Evolutionary conservation across 1,140 invertebrate species (phyloP).

Genomic region (Dolichoris vasculosae): DNA sequence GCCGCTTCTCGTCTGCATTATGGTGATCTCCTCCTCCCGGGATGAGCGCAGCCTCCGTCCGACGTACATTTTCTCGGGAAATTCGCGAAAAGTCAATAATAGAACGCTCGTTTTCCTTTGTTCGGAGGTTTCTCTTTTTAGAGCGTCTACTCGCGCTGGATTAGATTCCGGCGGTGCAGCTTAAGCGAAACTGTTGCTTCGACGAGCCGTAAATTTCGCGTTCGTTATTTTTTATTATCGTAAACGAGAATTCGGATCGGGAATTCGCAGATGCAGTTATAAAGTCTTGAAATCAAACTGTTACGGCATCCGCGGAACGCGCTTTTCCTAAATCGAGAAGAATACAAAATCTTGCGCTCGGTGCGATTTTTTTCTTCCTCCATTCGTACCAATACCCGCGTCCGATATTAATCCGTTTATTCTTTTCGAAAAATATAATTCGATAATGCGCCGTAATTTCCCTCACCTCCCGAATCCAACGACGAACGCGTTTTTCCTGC

Average conservation of each 20-base stretch:
- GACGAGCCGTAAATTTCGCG: neutral
- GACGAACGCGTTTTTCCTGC: too few relatives aligned
- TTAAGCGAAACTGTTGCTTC: too few relatives aligned
- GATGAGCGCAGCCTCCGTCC: neutral
- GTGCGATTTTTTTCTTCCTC: too few relatives aligned
- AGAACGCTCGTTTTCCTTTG: neutral
- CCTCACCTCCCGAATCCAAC: too few relatives aligned
- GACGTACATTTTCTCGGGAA: neutral
- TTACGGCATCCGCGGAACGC: neutral
- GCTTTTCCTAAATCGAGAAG: too few relatives aligned
- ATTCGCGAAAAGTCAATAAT: constrained; percentile 5
- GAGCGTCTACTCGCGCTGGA: neutral
- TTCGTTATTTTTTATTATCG: neutral
- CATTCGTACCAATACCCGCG: too few relatives aligned
- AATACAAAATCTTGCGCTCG: too few relatives aligned
- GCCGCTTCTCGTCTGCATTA: too few relatives aligned
- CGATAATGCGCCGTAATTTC: too few relatives aligned
- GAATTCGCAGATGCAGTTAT: too few relatives aligned
- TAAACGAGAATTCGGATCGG: neutral
- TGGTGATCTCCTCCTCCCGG: neutral
- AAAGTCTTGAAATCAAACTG: neutral
- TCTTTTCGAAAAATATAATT: too few relatives aligned
- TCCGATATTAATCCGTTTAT: too few relatives aligned
- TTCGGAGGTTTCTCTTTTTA: neutral
- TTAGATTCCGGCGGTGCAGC: neutral